These are phyloP conservation scores for Synergus umbraculus DNA, from an alignment of 2,888 invertebrate species.

Conservation along the genomic window DNA sequence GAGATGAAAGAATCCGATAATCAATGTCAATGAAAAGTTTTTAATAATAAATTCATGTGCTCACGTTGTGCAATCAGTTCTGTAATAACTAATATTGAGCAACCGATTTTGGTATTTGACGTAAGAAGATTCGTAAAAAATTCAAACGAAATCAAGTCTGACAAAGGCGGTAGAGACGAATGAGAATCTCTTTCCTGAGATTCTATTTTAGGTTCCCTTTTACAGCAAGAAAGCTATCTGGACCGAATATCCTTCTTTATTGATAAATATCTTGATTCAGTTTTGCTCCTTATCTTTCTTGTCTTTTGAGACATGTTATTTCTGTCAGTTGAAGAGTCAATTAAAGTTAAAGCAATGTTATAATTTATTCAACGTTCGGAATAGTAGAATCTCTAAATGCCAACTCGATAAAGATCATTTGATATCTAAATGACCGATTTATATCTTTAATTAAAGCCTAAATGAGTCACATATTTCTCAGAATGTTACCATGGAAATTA, in stretches of 20 bases:
- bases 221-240: slow-evolving; percentile 41
- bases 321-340: background rate
- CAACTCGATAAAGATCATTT: no score
- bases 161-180: slow-evolving; percentile 34
- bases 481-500: background rate
- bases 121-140: background rate
- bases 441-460: no score
- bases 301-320: background rate
- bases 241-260: slow-evolving; percentile 34
- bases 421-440: no score
- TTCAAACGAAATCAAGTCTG: background rate
- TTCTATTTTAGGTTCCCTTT: slow-evolving; percentile 48
- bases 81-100: background rate
- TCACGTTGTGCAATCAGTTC: background rate
- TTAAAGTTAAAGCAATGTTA: no score
- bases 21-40: background rate
- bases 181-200: slow-evolving; percentile 48
- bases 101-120: background rate
- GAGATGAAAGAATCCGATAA: background rate
- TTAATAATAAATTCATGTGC: background rate
- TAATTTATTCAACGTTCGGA: no score
- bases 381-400: no score
- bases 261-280: slow-evolving; percentile 43
- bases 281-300: background rate
- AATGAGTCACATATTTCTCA: background rate